A percentile compares a stretch with the other conserved stretches of the same genome.
These are phyloP conservation scores for Drosophila barbarae DNA, from an alignment of 2,888 invertebrate species.

Conservation along the genomic window DNA sequence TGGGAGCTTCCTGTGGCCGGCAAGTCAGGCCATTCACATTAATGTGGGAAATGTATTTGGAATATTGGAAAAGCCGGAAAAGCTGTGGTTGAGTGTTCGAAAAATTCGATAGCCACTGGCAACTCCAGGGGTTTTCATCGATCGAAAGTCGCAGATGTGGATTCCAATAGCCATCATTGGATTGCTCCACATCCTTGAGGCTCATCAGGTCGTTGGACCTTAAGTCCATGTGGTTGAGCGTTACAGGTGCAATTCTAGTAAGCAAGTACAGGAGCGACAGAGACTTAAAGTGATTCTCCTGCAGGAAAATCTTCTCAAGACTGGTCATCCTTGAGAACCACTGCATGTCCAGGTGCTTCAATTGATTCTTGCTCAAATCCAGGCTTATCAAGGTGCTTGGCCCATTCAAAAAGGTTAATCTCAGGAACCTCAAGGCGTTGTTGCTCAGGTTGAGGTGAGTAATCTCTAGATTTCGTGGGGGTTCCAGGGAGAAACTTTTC, in stretches of 20 bases:
- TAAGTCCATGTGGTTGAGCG: constrained; percentile 54
- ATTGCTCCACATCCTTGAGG: constrained; percentile 41
- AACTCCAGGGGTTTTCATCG: constrained; percentile 78
- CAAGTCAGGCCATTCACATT: constrained; percentile 78
- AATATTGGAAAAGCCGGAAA: constrained; percentile 75
- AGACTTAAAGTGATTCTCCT: constrained; percentile 58
- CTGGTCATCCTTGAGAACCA: constrained; percentile 62
- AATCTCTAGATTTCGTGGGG: constrained; percentile 32
- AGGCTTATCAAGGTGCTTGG: constrained; percentile 53
- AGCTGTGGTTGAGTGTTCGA: constrained; percentile 73
- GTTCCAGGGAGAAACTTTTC: constrained; percentile 47
- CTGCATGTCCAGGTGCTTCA: constrained; percentile 55
- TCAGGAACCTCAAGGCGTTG: constrained; percentile 62
- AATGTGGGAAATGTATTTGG: constrained; percentile 77
- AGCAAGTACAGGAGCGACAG: constrained; percentile 55
- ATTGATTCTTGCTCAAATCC: constrained; percentile 73
- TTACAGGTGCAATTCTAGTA: constrained; percentile 26
- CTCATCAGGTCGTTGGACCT: constrained; percentile 58
- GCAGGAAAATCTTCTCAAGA: constrained; percentile 58
- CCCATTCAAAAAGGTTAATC: constrained; percentile 1
- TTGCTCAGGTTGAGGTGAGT: constrained; percentile 69
- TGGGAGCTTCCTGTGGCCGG: constrained; percentile 42
- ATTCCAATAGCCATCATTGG: neutral
- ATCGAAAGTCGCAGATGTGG: constrained; percentile 63
- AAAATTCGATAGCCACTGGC: constrained; percentile 76